Evolutionary conservation across 2,797 vertebrate genomes (phyloP).

Genomic region (Coluber constrictor): DNA sequence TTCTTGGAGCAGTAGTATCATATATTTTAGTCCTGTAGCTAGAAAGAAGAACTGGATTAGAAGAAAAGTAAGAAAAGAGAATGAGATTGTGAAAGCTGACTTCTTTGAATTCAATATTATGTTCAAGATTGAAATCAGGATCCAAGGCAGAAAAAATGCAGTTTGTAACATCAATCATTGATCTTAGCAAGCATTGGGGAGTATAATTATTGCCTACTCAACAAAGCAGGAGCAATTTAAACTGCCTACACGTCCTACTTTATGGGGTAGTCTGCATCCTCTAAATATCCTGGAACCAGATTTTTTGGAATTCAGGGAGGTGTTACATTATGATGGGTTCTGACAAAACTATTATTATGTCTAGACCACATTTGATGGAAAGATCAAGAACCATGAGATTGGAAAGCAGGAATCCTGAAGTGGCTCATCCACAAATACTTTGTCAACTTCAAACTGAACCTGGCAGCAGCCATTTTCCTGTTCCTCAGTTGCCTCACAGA

Average conservation of each 20-base stretch:
- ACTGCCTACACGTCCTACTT: neutral
- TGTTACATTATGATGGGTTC: neutral
- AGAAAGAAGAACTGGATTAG: conserved; percentile 15
- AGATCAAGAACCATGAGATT: neutral
- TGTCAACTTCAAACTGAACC: no score
- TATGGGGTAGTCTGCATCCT: neutral
- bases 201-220: neutral
- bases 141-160: neutral
- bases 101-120: neutral
- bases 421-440: neutral
- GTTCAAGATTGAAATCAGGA: neutral
- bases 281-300: neutral
- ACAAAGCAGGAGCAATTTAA: neutral
- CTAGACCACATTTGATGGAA: neutral
- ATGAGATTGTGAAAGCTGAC: neutral
- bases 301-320: neutral
- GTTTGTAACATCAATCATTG: neutral
- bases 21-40: conserved; percentile 36
- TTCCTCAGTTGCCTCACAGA: no score
- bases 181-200: neutral
- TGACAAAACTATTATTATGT: neutral
- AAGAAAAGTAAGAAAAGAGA: neutral
- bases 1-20: neutral
- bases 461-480: no score
- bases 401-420: neutral